Base-by-base conservation (phyloP, 2,113 vertebrate genomes). In the Neolamprologus falcicula region DNA sequence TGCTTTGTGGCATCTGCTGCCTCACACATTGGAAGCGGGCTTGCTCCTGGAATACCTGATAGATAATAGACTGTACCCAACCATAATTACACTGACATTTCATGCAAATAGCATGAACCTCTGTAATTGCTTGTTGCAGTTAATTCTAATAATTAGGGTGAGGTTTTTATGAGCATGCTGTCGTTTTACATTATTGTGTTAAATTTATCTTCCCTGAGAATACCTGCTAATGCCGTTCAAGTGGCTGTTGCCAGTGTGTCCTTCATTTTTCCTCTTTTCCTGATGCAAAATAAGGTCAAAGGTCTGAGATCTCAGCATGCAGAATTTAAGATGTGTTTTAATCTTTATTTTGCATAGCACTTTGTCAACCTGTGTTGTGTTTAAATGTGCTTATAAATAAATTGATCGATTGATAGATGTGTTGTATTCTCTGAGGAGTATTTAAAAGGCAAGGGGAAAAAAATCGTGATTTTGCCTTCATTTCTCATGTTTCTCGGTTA, bases 71-170 rank as follows among this genome's bases (percentile, higher is more conserved):
- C 87, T 68, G 45, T 84, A 85, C 83, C 85, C 79, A 31, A 37
- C 40, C 59, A 76, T 96, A 96, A 96, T 96, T 94, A 94, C 89
- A 94, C 89, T 95, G 94, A 90, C 94, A 94, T 95, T 95, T 95
- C 19, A 55, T 61, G 85, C 89, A 93, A 91, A 95, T 90, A 88
- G 91, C 85, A 80, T 84, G 81, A 89, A 88, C 86, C 87, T 86
- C 83, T 73, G 31, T 92, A 94, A 93, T 88, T 91, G 91, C 88
- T 78, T 85, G 90, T 91, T 92, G 86, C 90, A 73, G 84, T 89
- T 83, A 92, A 92, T 94, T 91, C 24, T 92, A 89, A 73, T 94
- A 91, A 90, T 91, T 89, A 40, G 83, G 81, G 57, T 78, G 83
- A 88, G 83, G 93, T 84, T 71, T 79, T 90, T 90, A 71, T 87